A percentile compares a stretch with the other conserved stretches of the same genome.
Conservation (phyloP, 2,888 invertebrate genomes). For the Leptinotarsa tumamoca region DNA sequence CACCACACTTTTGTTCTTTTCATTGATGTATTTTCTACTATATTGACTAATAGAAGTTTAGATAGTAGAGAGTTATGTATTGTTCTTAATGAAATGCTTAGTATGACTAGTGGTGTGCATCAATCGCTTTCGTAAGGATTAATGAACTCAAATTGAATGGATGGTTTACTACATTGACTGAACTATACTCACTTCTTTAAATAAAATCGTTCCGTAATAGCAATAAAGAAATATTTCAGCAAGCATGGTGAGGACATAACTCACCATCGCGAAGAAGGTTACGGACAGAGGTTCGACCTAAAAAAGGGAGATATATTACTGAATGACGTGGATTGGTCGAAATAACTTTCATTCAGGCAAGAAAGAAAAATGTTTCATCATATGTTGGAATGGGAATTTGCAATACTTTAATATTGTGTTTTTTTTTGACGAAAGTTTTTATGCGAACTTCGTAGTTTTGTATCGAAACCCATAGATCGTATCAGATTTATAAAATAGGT, state of each 20-base stretch:
- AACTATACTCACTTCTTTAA: conserved; percentile 65
- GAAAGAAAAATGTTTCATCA: conserved; percentile 54
- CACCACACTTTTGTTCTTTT: too few species aligned
- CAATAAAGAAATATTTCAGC: conserved; percentile 68
- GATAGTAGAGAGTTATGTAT: too few species aligned
- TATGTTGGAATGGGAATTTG: not conserved
- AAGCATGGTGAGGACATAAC: conserved; percentile 64
- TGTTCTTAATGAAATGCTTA: too few species aligned
- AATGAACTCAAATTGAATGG: not conserved
- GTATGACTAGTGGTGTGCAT: too few species aligned
- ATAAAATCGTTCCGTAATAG: conserved; percentile 67
- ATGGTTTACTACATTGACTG: not conserved
- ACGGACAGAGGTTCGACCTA: conserved; percentile 56
- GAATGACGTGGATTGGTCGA: not conserved
- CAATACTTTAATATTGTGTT: not conserved
- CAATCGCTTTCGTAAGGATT: too few species aligned
- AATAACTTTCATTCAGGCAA: conserved; percentile 62
- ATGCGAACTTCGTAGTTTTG: too few species aligned
- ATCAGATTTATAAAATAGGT: not conserved
- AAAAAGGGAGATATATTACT: conserved; percentile 22
- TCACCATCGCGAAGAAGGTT: conserved; percentile 64
- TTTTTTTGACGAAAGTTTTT: too few species aligned
- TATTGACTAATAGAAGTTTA: too few species aligned
- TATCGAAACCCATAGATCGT: too few species aligned
- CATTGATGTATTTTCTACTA: too few species aligned